Evolutionary conservation across 2,797 vertebrate species (phyloP).

Genomic region (Gastrophryne carolinensis): DNA sequence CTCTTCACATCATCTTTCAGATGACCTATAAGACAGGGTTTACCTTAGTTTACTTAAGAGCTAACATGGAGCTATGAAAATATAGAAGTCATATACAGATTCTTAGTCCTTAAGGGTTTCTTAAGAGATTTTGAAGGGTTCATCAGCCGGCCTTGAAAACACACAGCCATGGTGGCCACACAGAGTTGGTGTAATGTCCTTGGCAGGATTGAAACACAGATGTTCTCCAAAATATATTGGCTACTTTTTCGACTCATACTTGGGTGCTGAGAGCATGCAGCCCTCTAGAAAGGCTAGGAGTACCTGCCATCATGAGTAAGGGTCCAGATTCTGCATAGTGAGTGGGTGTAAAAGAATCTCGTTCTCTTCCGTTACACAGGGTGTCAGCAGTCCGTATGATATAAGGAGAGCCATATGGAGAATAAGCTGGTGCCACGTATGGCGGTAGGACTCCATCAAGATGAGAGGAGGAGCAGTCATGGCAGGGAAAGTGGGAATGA

Average conservation of each 20-base stretch:
- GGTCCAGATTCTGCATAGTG: conserved; percentile 84
- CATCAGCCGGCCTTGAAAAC: neutral
- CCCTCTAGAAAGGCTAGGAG: conserved; percentile 44
- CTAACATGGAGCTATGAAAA: neutral
- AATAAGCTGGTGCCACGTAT: conserved; percentile 76
- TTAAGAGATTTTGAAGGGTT: too few species aligned
- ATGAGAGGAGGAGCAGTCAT: conserved; percentile 80
- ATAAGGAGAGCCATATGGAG: conserved; percentile 84
- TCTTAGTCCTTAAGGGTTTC: neutral
- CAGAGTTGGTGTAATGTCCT: neutral
- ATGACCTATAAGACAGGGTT: neutral
- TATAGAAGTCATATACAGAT: neutral
- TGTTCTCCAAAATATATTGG: neutral
- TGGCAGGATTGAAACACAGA: conserved; percentile 20
- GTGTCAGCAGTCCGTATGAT: conserved; percentile 85
- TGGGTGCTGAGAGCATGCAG: conserved; percentile 46
- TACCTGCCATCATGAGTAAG: conserved; percentile 68
- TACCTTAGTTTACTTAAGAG: neutral
- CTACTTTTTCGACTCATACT: conserved; percentile 22
- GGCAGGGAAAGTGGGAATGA: conserved; percentile 74
- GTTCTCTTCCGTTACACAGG: conserved; percentile 86
- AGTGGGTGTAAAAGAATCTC: conserved; percentile 77
- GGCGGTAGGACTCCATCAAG: conserved; percentile 72
- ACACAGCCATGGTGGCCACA: neutral
- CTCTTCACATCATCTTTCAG: neutral